A percentile compares a stretch with the other conserved stretches of the same genome.
Conservation (phyloP, 1,140 invertebrate species). For the Drosophila virilis region DNA sequence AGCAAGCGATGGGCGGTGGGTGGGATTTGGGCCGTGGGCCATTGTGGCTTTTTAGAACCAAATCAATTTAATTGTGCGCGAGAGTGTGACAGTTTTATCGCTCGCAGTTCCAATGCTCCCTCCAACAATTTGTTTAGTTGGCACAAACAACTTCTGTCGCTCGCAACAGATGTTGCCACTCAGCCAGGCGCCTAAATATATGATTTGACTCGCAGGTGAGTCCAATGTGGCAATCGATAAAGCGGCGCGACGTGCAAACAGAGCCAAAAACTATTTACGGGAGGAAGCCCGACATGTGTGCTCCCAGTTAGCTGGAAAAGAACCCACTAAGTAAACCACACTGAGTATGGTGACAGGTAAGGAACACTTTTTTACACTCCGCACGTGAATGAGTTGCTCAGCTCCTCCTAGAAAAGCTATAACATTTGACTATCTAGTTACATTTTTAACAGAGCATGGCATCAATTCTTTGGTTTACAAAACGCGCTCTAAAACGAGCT, state of each 20-base stretch:
- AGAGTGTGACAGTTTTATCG: constrained; percentile 55
- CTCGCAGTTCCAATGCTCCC: background rate
- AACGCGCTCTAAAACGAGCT: too few species aligned
- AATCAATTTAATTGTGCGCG: constrained; percentile 68
- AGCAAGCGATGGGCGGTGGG: background rate
- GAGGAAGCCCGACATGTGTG: constrained; percentile 39
- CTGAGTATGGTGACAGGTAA: constrained; percentile 4
- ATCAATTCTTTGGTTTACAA: too few species aligned
- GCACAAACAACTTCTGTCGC: constrained; percentile 51
- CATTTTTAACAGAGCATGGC: too few species aligned
- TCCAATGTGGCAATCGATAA: constrained; percentile 38
- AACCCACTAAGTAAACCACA: background rate
- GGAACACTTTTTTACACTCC: background rate
- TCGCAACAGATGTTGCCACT: constrained; percentile 32
- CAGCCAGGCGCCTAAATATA: background rate
- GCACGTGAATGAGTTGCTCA: background rate
- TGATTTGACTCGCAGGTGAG: background rate
- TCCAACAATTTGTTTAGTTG: constrained; percentile 54
- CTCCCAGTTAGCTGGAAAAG: constrained; percentile 4
- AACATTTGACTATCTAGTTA: too few species aligned
- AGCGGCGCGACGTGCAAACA: constrained; percentile 27
- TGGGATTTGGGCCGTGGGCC: too few species aligned
- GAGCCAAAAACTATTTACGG: constrained; percentile 43
- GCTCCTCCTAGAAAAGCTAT: background rate
- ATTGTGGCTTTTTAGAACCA: constrained; percentile 28